These are phyloP conservation scores for Alligator sinensis DNA, from an alignment of 2,113 vertebrate genomes.

Conservation along the genomic window DNA sequence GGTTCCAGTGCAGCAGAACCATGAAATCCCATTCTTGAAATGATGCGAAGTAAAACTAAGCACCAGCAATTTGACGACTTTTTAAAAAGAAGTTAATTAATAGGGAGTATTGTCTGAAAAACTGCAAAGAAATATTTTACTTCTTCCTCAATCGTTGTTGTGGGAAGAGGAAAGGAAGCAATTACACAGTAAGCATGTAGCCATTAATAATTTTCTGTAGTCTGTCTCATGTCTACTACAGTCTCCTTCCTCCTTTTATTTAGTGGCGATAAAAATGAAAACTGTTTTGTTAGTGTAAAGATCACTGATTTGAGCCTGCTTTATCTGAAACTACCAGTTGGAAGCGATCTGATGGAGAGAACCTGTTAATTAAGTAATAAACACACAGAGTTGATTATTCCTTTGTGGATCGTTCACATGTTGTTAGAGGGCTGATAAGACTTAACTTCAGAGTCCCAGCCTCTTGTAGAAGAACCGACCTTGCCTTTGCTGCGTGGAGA, in stretches of 20 bases:
- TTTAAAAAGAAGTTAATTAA: neutral
- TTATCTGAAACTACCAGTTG: conserved; percentile 33
- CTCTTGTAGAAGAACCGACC: neutral
- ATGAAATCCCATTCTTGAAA: rapidly evolving
- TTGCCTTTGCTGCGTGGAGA: neutral
- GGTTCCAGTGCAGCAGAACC: neutral
- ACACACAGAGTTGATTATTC: conserved; percentile 8
- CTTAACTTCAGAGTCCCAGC: neutral
- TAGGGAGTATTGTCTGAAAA: conserved; percentile 9
- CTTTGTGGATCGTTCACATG: neutral
- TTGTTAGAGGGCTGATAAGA: neutral
- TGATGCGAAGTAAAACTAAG: neutral
- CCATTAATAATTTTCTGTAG: neutral
- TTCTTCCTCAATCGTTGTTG: neutral
- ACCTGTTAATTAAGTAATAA: conserved; percentile 47
- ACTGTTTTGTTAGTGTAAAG: neutral
- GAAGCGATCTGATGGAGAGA: conserved; percentile 22
- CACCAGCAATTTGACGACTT: neutral
- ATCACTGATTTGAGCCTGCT: conserved; percentile 47
- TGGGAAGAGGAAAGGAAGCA: neutral
- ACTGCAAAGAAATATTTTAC: neutral
- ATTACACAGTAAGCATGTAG: neutral
- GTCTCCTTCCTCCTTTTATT: neutral
- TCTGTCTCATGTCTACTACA: neutral
- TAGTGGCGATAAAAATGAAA: neutral